Base-by-base conservation (phyloP, 2,888 invertebrate species). In the Agrilus cyanescens region DNA sequence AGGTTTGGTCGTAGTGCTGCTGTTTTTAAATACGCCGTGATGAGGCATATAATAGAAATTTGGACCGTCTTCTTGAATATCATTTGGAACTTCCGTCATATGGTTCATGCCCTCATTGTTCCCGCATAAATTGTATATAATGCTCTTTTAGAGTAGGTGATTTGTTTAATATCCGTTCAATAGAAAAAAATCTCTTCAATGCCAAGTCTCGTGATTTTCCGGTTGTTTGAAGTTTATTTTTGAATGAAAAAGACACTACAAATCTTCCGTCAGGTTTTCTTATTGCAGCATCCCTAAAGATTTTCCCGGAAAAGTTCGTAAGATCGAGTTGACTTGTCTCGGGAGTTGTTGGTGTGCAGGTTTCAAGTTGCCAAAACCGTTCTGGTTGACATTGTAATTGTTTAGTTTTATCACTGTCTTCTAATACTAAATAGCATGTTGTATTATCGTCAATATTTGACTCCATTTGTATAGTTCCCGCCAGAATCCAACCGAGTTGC, bases 331-430 rank as follows among this genome's bases (percentile, higher is more conserved):
- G 12, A 4, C 10, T 35, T 4, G 12, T 12, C n/a, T 13, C 15
- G 4, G 10, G 10, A 13, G 37, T 13, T 12, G 2, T n/a, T 10
- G 12, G 12, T 25, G n/a, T 13, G 12, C 15, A 40, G 16, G 46
- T 45, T n/a, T 46, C 45, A 18, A 46, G 32, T 37, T 46, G 32
- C 45, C 45, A 46, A 37, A 46, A 46, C 8, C 32, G 20, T 32
- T 40, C 18, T 30, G 46, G 14, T 29, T 46, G 40, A 18, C 25
- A 30, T 4, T 46, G 25, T 14, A 46, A 13, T 25, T 46, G 14
- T n/a, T 38, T 12, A 5, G 3, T 18, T 4, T 3, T 4, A 18
- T 18, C 5, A 18, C 5, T 5, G 5, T 18, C 4, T 18, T 18
- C 18, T 5, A 18, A 4, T 18, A 5, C 18, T 4, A 18, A 3